Evolutionary conservation across 2,797 vertebrate genomes (phyloP).

Genomic region (Labroides dimidiatus): DNA sequence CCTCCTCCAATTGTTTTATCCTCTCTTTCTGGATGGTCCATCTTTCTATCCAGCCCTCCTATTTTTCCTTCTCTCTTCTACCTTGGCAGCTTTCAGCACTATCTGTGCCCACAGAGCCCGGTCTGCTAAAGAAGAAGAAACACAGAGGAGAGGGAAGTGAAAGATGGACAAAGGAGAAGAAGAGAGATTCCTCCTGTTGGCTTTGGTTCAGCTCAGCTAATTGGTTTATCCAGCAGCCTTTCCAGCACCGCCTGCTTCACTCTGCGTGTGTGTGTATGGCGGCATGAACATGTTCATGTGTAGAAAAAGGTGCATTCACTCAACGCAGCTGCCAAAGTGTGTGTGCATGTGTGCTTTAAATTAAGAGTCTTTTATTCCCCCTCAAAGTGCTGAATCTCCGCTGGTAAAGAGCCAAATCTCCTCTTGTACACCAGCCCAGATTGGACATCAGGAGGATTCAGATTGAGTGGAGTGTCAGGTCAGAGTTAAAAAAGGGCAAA

Average conservation of each 20-base stretch:
- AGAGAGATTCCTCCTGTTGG: slow-evolving; percentile 57
- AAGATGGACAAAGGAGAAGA: slow-evolving; percentile 4
- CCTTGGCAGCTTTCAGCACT: slow-evolving; percentile 47
- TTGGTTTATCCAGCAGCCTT: slow-evolving; percentile 73
- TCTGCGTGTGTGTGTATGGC: slow-evolving; percentile 18
- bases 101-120: slow-evolving; percentile 41
- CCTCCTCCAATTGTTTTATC: slow-evolving; percentile 35
- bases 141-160: neutral
- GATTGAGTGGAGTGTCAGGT: neutral
- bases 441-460: neutral
- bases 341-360: neutral
- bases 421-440: neutral
- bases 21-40: slow-evolving; percentile 2
- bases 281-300: slow-evolving; percentile 6
- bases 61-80: slow-evolving; percentile 11
- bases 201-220: slow-evolving; percentile 65
- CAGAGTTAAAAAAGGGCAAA: neutral
- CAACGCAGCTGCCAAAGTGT: neutral
- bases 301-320: neutral
- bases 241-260: slow-evolving; percentile 56
- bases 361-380: slow-evolving; percentile 6
- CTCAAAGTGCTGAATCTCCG: slow-evolving; percentile 2
- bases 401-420: neutral
- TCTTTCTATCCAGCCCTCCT: neutral
- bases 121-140: slow-evolving; percentile 4